Evolutionary conservation across 2,797 vertebrate species (phyloP), one percentile per base, ranked within the genome.

Genomic region (Rachycentron canadum): DNA sequence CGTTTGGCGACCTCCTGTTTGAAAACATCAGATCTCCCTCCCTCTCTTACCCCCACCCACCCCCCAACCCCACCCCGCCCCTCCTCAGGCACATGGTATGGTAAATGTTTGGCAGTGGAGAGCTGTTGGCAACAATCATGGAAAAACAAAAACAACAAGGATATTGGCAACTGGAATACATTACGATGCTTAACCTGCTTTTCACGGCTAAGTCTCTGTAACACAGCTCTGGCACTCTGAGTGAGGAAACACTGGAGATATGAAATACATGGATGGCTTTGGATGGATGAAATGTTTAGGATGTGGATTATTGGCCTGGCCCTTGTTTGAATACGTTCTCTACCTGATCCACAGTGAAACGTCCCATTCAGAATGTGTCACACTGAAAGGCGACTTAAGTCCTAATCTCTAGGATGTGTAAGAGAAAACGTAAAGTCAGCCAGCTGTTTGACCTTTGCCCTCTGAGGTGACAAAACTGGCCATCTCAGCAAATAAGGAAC

Each of bases 101-200:
- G 83, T 93, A 84, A 87, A 85, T 89, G 92, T 93, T 94, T 94
- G 93, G 93, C 93, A 94, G 93, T 94, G 89, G 91, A 93, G 92
- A 92, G 93, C 93, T 93, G 88, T 92, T 94, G 93, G 93, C 92
- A 94, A 94, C 78, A 41, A 86, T 89, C 80, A 91, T 89, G 88
- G 82, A 81, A 84, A 67, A 78, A 67, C 23, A 57, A 67, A 73
- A 36, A 57, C 32, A 58, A 50, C 58, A 83, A 76, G 74, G 32
- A 77, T 76, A 83, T 93, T 92, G 92, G 91, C 92, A 92, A 86
- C 82, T 84, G 81, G 86, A 87, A 78, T 78, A 73, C 57, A 84
- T 70, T 45, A 45, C 76, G 85, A 78, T 12, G 72, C 87, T 87
- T 64, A 74, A 76, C 75, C 79, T 56, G 52, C 57, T 67, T 67